Conservation (phyloP, 2,888 invertebrate species). For the Latrodectus hesperus region DNA sequence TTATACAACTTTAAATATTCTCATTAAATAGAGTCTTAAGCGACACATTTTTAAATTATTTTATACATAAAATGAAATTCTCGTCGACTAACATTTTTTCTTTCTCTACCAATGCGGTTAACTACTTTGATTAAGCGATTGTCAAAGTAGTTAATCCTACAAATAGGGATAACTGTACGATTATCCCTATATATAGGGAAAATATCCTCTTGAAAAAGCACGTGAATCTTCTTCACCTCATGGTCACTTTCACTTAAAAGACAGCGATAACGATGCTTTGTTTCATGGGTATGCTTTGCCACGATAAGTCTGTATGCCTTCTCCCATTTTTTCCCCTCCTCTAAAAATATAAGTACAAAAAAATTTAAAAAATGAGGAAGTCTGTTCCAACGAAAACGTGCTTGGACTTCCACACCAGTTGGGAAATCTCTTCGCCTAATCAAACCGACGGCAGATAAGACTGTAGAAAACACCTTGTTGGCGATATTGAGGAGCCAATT, state of each 20-base stretch:
- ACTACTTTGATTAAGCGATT: neutral
- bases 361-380: slow-evolving; percentile 4
- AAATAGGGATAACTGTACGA: neutral
- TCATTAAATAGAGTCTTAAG: too few relatives aligned
- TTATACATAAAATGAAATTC: neutral
- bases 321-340: neutral
- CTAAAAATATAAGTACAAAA: slow-evolving; percentile 27
- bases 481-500: neutral
- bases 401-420: slow-evolving; percentile 26
- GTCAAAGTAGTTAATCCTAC: neutral
- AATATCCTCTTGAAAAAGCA: slow-evolving; percentile 10
- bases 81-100: neutral
- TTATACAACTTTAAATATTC: too few relatives aligned
- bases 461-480: slow-evolving; percentile 35
- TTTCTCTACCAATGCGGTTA: neutral
- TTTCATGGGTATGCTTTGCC: slow-evolving; percentile 59
- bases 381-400: slow-evolving; percentile 31
- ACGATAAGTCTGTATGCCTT: slow-evolving; percentile 52
- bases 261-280: slow-evolving; percentile 51
- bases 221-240: slow-evolving; percentile 2
- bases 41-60: neutral
- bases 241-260: slow-evolving; percentile 7
- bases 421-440: slow-evolving; percentile 44
- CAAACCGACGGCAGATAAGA: slow-evolving; percentile 32
- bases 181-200: slow-evolving; percentile 10